Percentiles rank a stretch among this genome's conserved stretches.
Evolutionary conservation across 1,140 invertebrate species (phyloP).

Genomic region (Holcopasites calliopsidis): DNA sequence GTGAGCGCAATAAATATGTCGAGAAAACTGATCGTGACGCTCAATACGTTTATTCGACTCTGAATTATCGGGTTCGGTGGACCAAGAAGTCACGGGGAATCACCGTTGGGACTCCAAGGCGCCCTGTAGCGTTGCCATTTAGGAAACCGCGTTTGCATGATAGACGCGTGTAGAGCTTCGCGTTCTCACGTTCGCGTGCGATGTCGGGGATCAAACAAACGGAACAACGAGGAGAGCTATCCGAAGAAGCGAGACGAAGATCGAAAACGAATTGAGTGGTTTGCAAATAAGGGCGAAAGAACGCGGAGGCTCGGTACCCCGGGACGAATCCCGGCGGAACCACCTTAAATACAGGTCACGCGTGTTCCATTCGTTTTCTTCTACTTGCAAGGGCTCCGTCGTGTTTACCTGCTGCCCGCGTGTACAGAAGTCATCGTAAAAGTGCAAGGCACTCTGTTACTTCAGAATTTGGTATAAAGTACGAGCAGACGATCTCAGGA

Average conservation of each 20-base stretch:
- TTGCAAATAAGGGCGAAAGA: conserved; percentile 52
- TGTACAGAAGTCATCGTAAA: conserved; percentile 52
- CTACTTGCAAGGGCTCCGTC: conserved; percentile 3
- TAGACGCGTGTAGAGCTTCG: conserved; percentile 1
- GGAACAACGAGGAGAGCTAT: neutral
- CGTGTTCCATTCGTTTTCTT: conserved; percentile 27
- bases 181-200: conserved; percentile 68
- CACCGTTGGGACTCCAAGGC: too few relatives aligned
- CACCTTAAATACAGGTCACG: conserved; percentile 68
- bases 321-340: conserved; percentile 16
- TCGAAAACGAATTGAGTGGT: neutral
- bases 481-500: conserved; percentile 18
- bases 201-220: neutral
- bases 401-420: conserved; percentile 54
- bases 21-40: conserved; percentile 22
- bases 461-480: conserved; percentile 23
- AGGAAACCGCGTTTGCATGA: conserved; percentile 8
- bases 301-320: neutral
- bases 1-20: conserved; percentile 36
- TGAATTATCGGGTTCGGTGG: too few relatives aligned
- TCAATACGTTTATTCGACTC: conserved; percentile 49
- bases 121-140: too few relatives aligned
- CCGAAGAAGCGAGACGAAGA: neutral
- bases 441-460: conserved; percentile 10
- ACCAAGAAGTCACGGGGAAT: too few relatives aligned